phyloP scores from a whole-genome alignment of 2,113 vertebrate genomes.

The Ciconia maguari region DNA sequence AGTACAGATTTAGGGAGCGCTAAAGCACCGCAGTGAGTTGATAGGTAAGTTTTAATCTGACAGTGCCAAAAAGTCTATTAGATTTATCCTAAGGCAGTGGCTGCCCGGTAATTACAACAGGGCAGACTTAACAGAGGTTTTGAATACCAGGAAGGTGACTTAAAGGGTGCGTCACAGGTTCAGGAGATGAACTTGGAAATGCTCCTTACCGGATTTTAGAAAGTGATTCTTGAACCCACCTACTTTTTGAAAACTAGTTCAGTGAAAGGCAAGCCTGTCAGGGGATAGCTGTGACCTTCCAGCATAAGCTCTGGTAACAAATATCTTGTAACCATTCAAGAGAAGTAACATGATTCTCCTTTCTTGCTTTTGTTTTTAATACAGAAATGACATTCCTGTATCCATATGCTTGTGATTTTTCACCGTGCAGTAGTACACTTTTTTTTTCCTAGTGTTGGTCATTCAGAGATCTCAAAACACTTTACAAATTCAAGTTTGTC shows the following conservation, averaged over 20 bases:
- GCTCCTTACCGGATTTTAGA: neutral
- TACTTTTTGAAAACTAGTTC: neutral
- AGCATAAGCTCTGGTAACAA: neutral
- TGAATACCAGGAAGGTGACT: neutral
- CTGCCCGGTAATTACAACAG: conserved; percentile 77
- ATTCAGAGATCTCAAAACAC: neutral
- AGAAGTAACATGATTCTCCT: neutral
- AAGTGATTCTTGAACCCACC: neutral
- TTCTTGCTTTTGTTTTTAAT: neutral
- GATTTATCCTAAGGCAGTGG: conserved; percentile 77
- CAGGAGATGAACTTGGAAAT: neutral
- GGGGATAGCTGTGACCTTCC: neutral
- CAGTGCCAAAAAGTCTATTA: conserved; percentile 77
- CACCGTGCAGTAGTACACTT: neutral
- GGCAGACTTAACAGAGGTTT: conserved; percentile 50
- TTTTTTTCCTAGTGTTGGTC: neutral
- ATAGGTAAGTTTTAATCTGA: conserved; percentile 83
- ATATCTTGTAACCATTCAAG: neutral
- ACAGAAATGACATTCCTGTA: neutral
- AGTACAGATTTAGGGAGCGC: conserved; percentile 80
- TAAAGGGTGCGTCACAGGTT: neutral
- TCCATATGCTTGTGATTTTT: neutral
- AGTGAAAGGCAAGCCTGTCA: neutral
- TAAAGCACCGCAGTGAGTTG: conserved; percentile 76
- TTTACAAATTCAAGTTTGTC: neutral